Base-by-base conservation (phyloP, 2,113 vertebrate genomes). In the Eonycteris spelaea region DNA sequence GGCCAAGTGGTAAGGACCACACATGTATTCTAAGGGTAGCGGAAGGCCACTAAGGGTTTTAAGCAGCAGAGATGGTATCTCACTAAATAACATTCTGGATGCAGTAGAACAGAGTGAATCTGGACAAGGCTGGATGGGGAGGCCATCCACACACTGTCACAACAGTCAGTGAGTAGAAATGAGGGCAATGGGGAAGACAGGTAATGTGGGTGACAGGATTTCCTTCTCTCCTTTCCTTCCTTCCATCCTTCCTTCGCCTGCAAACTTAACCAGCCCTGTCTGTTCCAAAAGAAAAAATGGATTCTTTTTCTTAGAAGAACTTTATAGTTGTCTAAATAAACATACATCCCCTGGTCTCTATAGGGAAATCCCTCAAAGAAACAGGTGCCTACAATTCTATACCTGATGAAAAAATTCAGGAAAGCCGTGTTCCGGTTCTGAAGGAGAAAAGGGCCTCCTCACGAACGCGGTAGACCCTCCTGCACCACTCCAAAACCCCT, bases 311-410 rank as follows among this genome's bases (percentile, higher is more conserved):
- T n/a, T 65, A 53, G 6, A 89, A 90, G 87, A 61, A 11, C 38
- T n/a, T 90, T 91, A 30, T 24, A 26, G 68, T 74, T 59, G 84
- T 55, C 19, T n/a, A 51, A 78, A n/a, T 75, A 59, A 83, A 89
- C 84, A 48, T 40, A 71, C 16, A 35, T 83, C 57, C 48, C 89
- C 48, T 28, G 84, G 28, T 75, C 35, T 74, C 70, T 61, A 7
- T 59, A 51, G 65, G 11, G 75, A 75, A 79, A 87, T 75, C 48
- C 38, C 35, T 77, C 35, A 67, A 53, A 96, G 57, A 97, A 96
- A 95, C 48, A 96, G 71, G 53, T 79, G 79, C 45, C 73, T 97
- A 83, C 85, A 91, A 18, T 95, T 55, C 88, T 82, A 10, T 63
- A 24, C 19, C 61, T 55, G 7, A 12, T 26, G 43, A 61, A 86